These are phyloP conservation scores for Pammene fasciana DNA, from an alignment of 2,888 invertebrate genomes.

Conservation along the genomic window DNA sequence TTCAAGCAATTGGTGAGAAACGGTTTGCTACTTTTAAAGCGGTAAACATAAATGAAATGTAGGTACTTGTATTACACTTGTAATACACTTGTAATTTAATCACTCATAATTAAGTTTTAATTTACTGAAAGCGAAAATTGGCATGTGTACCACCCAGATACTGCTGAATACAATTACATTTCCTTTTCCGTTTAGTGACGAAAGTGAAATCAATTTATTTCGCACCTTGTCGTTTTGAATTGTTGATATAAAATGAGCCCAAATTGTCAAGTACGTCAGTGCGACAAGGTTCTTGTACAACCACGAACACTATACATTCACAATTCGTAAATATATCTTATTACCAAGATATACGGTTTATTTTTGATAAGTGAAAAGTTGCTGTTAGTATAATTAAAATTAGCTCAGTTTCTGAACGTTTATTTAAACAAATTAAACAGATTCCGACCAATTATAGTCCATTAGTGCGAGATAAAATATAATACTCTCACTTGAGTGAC, in stretches of 20 bases:
- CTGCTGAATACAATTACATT: background rate
- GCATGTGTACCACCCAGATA: background rate
- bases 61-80: background rate
- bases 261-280: background rate
- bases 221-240: background rate
- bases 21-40: too few species aligned
- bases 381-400: background rate
- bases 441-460: slow-evolving; percentile 18
- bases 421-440: slow-evolving; percentile 5
- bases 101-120: background rate
- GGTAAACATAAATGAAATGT: too few species aligned
- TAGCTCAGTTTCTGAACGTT: slow-evolving; percentile 1
- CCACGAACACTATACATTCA: too few species aligned
- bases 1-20: too few species aligned
- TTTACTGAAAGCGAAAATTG: slow-evolving; percentile 3
- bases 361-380: too few species aligned
- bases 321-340: too few species aligned
- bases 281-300: slow-evolving; percentile 7
- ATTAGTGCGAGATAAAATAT: slow-evolving; percentile 7
- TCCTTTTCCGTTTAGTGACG: background rate
- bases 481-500: slow-evolving; percentile 15
- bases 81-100: background rate
- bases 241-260: background rate
- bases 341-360: background rate
- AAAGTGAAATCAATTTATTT: slow-evolving; percentile 10